Evolutionary conservation across 2,797 vertebrate genomes (phyloP).

Genomic region (Tachyglossus aculeatus): DNA sequence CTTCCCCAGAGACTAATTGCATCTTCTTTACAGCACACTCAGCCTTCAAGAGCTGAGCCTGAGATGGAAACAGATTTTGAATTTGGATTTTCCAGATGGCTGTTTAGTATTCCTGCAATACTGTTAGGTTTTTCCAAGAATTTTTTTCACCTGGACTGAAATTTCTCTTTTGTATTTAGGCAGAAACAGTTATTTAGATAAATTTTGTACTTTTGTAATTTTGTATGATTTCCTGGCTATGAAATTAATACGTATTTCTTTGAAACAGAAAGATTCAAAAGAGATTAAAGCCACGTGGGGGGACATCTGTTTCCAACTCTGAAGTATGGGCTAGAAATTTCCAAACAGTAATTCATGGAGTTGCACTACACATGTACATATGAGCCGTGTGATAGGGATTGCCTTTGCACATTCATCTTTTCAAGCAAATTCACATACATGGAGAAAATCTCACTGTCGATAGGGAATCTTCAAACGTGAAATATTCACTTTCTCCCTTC

Average conservation of each 20-base stretch:
- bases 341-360: conserved; percentile 5
- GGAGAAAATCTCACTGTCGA: too few relatives aligned
- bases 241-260: conserved; percentile 50
- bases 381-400: not conserved
- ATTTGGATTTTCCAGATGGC: conserved; percentile 57
- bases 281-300: conserved; percentile 42
- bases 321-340: conserved; percentile 10
- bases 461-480: too few relatives aligned
- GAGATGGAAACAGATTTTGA: conserved; percentile 44
- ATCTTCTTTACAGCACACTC: conserved; percentile 57
- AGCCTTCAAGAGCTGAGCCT: conserved; percentile 49
- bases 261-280: conserved; percentile 53
- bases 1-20: conserved; percentile 62
- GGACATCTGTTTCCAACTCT: conserved; percentile 40
- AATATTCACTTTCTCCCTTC: too few relatives aligned
- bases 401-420: not conserved
- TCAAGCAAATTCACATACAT: too few relatives aligned
- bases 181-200: conserved; percentile 39
- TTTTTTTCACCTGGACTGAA: conserved; percentile 61
- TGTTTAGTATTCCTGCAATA: conserved; percentile 38
- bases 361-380: not conserved
- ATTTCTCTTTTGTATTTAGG: conserved; percentile 31
- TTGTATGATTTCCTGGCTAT: conserved; percentile 18
- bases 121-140: conserved; percentile 50
- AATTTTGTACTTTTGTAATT: conserved; percentile 7